These are phyloP conservation scores for Channa argus DNA, from an alignment of 2,113 vertebrate species.

Conservation along the genomic window DNA sequence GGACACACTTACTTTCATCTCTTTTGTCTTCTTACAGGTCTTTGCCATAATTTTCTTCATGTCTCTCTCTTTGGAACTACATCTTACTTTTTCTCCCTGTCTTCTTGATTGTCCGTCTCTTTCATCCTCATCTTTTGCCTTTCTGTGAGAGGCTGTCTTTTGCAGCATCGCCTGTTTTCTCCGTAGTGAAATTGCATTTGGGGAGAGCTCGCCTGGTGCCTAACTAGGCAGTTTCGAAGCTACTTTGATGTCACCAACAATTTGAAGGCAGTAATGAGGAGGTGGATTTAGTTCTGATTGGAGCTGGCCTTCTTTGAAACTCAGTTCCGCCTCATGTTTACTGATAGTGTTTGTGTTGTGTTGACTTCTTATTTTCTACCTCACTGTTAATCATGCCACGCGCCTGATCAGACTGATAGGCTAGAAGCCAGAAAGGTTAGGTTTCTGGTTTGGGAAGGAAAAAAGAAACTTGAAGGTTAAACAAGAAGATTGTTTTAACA, in stretches of 20 bases:
- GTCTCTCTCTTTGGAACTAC: constrained; percentile 7
- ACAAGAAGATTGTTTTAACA: neutral
- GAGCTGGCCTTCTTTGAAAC: constrained; percentile 27
- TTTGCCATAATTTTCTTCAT: constrained; percentile 26
- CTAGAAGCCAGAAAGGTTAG: neutral
- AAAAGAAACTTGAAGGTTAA: neutral
- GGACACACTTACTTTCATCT: constrained; percentile 64
- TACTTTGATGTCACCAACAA: constrained; percentile 62
- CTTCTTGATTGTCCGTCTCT: constrained; percentile 25
- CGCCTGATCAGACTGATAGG: neutral
- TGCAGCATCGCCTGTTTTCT: constrained; percentile 8
- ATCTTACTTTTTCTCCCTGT: constrained; percentile 15
- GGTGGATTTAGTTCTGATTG: constrained; percentile 45
- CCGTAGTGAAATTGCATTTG: constrained; percentile 22
- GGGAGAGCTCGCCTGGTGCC: constrained; percentile 6
- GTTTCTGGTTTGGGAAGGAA: neutral
- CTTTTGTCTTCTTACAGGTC: constrained; percentile 49
- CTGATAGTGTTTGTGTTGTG: constrained; percentile 14
- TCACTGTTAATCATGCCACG: constrained; percentile 19
- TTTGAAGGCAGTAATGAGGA: constrained; percentile 49
- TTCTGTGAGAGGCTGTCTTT: constrained; percentile 4
- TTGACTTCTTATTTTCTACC: constrained; percentile 10
- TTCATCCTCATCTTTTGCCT: constrained; percentile 32
- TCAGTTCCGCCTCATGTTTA: constrained; percentile 27
- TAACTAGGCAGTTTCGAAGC: constrained; percentile 35